Conservation (phyloP, 2,797 vertebrate species). For the Chrysocyon brachyurus region DNA sequence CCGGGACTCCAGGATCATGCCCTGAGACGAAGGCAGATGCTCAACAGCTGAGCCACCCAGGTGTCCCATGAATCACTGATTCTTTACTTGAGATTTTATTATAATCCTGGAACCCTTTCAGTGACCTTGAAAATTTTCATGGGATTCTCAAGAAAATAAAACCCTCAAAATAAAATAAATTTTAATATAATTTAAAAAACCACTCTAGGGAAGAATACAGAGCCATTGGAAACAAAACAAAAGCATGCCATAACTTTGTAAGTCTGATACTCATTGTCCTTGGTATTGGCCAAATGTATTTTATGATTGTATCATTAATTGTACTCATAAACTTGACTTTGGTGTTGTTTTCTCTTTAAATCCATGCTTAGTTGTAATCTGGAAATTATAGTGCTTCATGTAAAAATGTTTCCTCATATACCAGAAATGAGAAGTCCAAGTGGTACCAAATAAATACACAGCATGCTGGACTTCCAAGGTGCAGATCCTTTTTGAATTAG, state of each 20-base stretch:
- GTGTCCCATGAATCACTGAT: not conserved
- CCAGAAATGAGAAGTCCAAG: conserved; percentile 60
- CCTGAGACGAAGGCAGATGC: too few species aligned
- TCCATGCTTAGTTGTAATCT: conserved; percentile 48
- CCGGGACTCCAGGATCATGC: too few species aligned
- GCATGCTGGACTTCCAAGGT: conserved; percentile 43
- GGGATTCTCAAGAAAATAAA: conserved; percentile 41
- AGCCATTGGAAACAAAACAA: conserved; percentile 32
- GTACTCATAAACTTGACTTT: not conserved
- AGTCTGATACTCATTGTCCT: not conserved
- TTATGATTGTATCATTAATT: conserved; percentile 53
- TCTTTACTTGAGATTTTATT: conserved; percentile 44
- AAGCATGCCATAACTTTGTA: conserved; percentile 12
- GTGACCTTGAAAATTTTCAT: conserved; percentile 46
- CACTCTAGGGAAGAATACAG: not conserved
- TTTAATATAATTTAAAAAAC: not conserved
- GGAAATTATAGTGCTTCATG: conserved; percentile 67
- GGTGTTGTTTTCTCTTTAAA: conserved; percentile 57
- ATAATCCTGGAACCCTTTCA: not conserved
- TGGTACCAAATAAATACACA: conserved; percentile 76
- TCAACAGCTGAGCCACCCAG: too few species aligned
- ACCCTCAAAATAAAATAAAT: conserved; percentile 42
- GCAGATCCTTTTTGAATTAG: conserved; percentile 59
- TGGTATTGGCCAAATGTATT: not conserved
- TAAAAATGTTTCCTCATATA: not conserved